phyloP scores from a whole-genome alignment of 2,113 vertebrate genomes.

The Platysteira castanea region DNA sequence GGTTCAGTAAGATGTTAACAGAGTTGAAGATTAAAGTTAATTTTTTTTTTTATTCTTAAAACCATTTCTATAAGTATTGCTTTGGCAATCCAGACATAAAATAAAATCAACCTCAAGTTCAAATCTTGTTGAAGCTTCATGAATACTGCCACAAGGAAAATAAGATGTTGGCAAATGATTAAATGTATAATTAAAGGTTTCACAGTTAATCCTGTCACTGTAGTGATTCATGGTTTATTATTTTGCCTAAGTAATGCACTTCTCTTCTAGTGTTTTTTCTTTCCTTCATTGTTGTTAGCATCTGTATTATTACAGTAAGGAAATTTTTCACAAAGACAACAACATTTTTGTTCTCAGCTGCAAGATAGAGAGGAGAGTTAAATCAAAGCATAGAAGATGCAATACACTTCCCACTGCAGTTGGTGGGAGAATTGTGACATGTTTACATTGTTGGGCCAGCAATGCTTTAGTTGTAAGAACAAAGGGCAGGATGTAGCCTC shows the following conservation, averaged over 20 bases:
- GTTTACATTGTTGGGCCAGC: neutral
- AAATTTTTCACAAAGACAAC: constrained; percentile 21
- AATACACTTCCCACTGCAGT: neutral
- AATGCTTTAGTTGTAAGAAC: neutral
- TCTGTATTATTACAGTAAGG: constrained; percentile 16
- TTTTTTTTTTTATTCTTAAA: neutral
- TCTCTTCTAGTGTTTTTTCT: neutral
- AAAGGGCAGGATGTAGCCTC: neutral
- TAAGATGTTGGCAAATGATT: constrained; percentile 42
- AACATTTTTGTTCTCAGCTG: neutral
- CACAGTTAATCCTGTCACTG: constrained; percentile 24
- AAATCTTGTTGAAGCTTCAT: constrained; percentile 6
- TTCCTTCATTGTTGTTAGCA: neutral
- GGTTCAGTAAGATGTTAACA: neutral
- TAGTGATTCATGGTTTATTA: constrained; percentile 61
- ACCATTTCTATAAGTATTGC: neutral
- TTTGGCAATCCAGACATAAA: neutral
- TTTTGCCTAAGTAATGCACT: constrained; percentile 37
- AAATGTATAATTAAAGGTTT: constrained; percentile 64
- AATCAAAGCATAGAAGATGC: neutral
- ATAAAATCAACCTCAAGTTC: neutral
- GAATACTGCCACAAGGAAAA: neutral
- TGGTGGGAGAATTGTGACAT: neutral
- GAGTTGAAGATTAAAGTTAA: neutral
- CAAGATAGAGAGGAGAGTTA: neutral